Evolutionary conservation across 1,140 invertebrate species (phyloP).

Genomic region (Forficula auricularia): DNA sequence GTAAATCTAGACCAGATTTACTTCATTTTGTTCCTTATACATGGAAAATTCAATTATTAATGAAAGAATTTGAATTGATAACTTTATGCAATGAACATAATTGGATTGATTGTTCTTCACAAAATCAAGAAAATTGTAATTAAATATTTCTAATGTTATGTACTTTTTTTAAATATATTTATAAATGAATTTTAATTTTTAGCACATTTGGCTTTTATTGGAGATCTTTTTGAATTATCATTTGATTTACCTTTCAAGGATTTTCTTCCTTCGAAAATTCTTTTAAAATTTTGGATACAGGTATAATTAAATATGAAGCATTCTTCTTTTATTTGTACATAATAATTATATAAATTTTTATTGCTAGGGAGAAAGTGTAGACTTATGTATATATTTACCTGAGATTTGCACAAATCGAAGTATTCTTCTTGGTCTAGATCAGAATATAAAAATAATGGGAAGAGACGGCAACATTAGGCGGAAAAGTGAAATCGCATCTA

Average conservation of each 20-base stretch:
- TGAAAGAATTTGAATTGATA: conserved; percentile 92
- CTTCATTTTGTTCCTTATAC: conserved; percentile 93
- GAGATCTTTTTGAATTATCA: conserved; percentile 79
- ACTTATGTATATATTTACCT: conserved; percentile 73
- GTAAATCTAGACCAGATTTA: conserved; percentile 74
- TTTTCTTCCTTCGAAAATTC: conserved; percentile 72
- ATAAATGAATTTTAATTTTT: conserved; percentile 17
- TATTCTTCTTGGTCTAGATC: conserved; percentile 66
- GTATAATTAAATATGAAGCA: conserved; percentile 23
- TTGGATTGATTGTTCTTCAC: conserved; percentile 94
- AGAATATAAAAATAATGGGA: conserved; percentile 70
- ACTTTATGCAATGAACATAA: conserved; percentile 93
- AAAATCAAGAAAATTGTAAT: conserved; percentile 75
- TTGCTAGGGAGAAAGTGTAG: conserved; percentile 64
- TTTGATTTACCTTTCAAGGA: conserved; percentile 84
- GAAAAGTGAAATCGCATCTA: conserved; percentile 25
- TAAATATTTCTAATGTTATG: not conserved
- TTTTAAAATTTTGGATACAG: conserved; percentile 82
- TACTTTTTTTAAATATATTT: conserved; percentile 7
- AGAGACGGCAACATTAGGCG: conserved; percentile 42
- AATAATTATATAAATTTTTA: conserved; percentile 2
- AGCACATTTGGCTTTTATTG: conserved; percentile 81
- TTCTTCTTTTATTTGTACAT: not conserved
- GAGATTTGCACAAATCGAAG: conserved; percentile 76
- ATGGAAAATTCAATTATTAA: conserved; percentile 75